Conservation (phyloP, 2,113 vertebrate genomes). For the Tapirus terrestris region DNA sequence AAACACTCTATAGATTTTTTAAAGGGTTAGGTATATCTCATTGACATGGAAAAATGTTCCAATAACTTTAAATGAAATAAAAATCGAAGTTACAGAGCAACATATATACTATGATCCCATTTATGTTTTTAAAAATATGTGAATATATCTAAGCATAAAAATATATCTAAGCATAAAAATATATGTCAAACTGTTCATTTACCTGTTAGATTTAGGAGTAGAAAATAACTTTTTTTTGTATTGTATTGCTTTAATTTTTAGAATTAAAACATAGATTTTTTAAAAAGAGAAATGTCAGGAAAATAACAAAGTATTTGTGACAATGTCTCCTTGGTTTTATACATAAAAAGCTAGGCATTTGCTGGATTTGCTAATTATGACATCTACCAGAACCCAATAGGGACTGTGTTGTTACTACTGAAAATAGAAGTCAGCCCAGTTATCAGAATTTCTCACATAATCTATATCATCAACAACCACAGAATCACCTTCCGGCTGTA, state of each 20-base stretch:
- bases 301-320: not conserved
- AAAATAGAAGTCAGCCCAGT: not conserved
- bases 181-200: not conserved
- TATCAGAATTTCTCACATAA: not conserved
- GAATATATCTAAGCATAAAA: not conserved
- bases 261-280: not conserved
- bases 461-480: not conserved
- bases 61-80: slow-evolving; percentile 7
- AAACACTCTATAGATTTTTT: not conserved
- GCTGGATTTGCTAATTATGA: not conserved
- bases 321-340: not conserved
- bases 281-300: not conserved
- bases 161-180: not conserved
- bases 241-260: not conserved
- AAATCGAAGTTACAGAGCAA: not conserved
- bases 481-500: not conserved
- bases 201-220: not conserved
- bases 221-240: not conserved
- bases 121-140: not conserved
- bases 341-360: not conserved
- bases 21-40: not conserved
- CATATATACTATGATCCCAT: not conserved
- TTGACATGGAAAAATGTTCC: not conserved
- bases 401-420: not conserved
- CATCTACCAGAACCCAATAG: not conserved